Conservation (phyloP, 2,888 invertebrate genomes). For the Oxycera nigricornis region DNA sequence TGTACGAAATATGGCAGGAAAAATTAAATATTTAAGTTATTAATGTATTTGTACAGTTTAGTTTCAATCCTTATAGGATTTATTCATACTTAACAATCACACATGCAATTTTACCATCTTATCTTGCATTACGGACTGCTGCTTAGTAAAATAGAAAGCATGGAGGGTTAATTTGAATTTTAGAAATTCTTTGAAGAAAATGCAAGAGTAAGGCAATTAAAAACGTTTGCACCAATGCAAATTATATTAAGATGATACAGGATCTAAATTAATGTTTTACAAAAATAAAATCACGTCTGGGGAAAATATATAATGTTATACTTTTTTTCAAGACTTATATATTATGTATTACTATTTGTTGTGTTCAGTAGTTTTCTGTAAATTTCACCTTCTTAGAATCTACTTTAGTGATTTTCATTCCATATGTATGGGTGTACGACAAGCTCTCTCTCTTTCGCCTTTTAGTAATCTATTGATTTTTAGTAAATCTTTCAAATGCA, state of each 20-base stretch:
- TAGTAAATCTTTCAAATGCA: background rate
- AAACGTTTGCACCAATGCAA: too few relatives aligned
- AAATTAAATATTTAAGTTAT: conserved; percentile 13
- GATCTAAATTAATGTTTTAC: conserved; percentile 3
- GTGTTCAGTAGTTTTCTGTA: conserved; percentile 4
- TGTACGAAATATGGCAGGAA: background rate
- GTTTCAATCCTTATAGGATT: background rate
- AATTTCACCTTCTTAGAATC: background rate
- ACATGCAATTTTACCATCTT: too few relatives aligned
- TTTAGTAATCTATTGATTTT: background rate
- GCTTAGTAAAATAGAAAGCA: too few relatives aligned
- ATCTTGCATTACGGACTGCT: too few relatives aligned
- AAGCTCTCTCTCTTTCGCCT: conserved; percentile 7
- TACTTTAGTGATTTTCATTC: conserved; percentile 1
- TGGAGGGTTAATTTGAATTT: too few relatives aligned
- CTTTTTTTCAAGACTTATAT: too few relatives aligned
- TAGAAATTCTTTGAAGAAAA: too few relatives aligned
- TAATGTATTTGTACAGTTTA: conserved; percentile 10
- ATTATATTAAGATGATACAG: too few relatives aligned
- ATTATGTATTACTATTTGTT: background rate
- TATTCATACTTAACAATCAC: too few relatives aligned
- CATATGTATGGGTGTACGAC: conserved; percentile 2
- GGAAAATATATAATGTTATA: too few relatives aligned
- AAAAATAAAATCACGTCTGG: too few relatives aligned
- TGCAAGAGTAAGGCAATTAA: too few relatives aligned